Base-by-base conservation (phyloP, 2,113 vertebrate genomes). In the Trogon surrucura region DNA sequence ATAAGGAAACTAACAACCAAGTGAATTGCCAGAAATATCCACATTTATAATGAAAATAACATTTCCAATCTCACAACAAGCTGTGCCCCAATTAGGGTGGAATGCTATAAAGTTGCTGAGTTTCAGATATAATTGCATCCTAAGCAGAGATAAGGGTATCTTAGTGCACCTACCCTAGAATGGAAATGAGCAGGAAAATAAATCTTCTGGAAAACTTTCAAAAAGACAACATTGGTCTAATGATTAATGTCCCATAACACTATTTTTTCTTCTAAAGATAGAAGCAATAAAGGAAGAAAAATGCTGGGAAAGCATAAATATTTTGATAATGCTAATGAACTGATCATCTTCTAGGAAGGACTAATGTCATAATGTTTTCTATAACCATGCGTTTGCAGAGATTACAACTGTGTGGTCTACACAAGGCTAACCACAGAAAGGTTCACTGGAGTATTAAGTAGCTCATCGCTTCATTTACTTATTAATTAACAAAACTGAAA, bases 1-100 rank as follows among this genome's bases (percentile, higher is more conserved):
- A 95, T 91, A 66, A 97, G 95, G 95, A 96, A 97, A 96, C 60
- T 51, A 66, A 83, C 62, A 74, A 89, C 60, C 41, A 89, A 60
- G 54, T 41, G 16, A 56, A 66, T 44, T 93, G 62, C 89, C 62
- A 80, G 69, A 93, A 93, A 91, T 57, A 71, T 20, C 48, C 69
- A 74, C 62, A 94, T 86, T 94, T 90, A 91, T 72, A 78, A 79
- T 85, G 36, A 94, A 92, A 65, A 71, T 34, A 91, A 48, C 0
- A 2, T 61, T 91, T 53, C 32, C 14, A 27, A 2, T 57, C 53
- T 72, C 61, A 30, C 65, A 41, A 41, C 41, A 41, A 41, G 41
- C 41, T 41, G 41, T 41, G 41, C 41, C 41, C 41, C 29, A 87
- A 91, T 80, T 64, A 91, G 30, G 30, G 27, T 57, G 86, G 27